A percentile compares a stretch with the other conserved stretches of the same genome.
Evolutionary conservation across 2,113 vertebrate genomes (phyloP).

Genomic region (Pelodiscus sinensis): DNA sequence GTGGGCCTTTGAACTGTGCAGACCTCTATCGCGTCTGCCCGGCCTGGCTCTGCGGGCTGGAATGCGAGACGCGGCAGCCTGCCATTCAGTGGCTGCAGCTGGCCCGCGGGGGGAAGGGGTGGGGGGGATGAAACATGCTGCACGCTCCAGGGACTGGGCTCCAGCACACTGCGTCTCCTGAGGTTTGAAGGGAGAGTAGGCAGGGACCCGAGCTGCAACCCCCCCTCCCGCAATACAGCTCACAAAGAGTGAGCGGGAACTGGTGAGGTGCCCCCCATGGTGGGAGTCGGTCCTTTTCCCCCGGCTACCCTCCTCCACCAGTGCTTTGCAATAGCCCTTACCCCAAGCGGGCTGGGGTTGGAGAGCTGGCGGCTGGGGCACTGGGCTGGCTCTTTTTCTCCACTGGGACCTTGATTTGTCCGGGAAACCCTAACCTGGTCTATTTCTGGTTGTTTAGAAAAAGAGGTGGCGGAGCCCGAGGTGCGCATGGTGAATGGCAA

Average conservation of each 20-base stretch:
- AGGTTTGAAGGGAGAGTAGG: neutral
- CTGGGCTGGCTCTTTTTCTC: neutral
- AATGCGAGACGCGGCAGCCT: neutral
- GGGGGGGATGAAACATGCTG: neutral
- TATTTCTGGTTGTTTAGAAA: conserved; percentile 82
- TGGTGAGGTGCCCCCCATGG: neutral
- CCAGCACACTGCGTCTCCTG: neutral
- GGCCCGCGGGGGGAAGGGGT: neutral
- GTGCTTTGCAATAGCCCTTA: neutral
- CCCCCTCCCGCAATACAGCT: too few relatives aligned
- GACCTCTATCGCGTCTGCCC: conserved; percentile 42
- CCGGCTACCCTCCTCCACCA: neutral
- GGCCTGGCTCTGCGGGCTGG: conserved; percentile 1
- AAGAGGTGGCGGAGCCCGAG: conserved; percentile 93
- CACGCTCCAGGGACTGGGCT: neutral
- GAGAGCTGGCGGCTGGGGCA: neutral
- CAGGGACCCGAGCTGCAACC: neutral
- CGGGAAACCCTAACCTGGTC: neutral
- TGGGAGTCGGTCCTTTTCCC: neutral
- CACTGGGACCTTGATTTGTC: neutral
- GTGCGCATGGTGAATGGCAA: conserved; percentile 99
- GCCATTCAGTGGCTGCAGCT: neutral
- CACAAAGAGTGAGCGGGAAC: neutral
- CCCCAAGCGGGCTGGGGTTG: neutral
- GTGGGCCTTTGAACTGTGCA: conserved; percentile 66